Conservation (phyloP, 2,113 vertebrate genomes). For the Prunella fulvescens region DNA sequence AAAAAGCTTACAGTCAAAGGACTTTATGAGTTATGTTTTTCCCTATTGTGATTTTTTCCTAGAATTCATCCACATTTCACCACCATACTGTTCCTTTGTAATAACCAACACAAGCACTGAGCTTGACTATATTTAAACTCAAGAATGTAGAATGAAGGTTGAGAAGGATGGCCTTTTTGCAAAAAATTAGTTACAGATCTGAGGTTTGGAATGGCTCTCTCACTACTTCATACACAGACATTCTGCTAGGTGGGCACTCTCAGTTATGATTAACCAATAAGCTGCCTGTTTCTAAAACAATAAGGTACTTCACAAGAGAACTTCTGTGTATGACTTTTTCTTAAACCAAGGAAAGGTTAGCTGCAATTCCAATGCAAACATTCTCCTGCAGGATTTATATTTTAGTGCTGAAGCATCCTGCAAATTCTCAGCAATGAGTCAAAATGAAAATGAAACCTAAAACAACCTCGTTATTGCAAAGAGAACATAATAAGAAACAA, state of each 20-base stretch:
- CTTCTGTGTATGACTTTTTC: background rate
- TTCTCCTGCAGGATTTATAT: background rate
- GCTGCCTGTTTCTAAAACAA: background rate
- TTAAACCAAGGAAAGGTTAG: background rate
- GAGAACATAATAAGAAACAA: background rate
- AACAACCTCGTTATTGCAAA: background rate
- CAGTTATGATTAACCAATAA: background rate
- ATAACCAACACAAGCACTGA: background rate
- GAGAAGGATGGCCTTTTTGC: background rate
- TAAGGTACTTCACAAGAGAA: background rate
- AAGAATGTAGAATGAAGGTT: background rate
- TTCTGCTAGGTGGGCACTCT: background rate
- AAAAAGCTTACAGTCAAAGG: background rate
- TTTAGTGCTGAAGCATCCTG: background rate
- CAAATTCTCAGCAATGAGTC: background rate
- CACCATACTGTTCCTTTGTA: background rate
- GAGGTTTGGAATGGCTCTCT: background rate
- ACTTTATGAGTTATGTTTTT: background rate
- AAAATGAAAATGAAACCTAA: slow-evolving; percentile 21
- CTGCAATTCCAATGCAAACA: background rate
- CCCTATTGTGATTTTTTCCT: slow-evolving; percentile 40
- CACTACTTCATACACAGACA: background rate
- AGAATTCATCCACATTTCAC: slow-evolving; percentile 35
- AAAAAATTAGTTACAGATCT: background rate
- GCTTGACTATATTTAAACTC: background rate